A percentile compares a stretch with the other conserved stretches of the same genome.
phyloP scores from a whole-genome alignment of 2,113 vertebrate species.

The Oryctolagus cuniculus region DNA sequence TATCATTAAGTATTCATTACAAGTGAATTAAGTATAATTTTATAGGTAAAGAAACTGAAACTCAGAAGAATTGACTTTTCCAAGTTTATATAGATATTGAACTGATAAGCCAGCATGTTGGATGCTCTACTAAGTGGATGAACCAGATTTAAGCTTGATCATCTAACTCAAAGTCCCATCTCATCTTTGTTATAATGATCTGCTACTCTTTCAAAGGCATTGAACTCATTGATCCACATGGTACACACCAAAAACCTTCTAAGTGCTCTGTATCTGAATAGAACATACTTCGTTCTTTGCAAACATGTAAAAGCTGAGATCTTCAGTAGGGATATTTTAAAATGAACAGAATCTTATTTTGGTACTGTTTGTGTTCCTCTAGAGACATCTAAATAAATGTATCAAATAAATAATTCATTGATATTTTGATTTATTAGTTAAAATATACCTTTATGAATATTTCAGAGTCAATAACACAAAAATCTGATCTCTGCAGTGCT shows the following conservation, averaged over 20 bases:
- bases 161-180: background rate
- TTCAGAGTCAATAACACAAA: slow-evolving; percentile 19
- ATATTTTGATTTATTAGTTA: slow-evolving; percentile 25
- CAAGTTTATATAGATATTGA: slow-evolving; percentile 11
- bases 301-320: background rate
- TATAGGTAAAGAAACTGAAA: background rate
- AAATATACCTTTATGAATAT: slow-evolving; percentile 16
- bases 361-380: background rate
- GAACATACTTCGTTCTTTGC: background rate
- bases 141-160: background rate
- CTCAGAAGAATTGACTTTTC: background rate
- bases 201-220: background rate
- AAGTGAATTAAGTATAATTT: slow-evolving; percentile 48
- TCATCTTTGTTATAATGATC: background rate
- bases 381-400: background rate
- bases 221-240: background rate
- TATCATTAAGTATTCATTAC: slow-evolving; percentile 35
- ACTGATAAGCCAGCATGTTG: background rate
- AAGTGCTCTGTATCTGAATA: background rate
- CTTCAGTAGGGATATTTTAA: slow-evolving; percentile 29
- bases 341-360: background rate
- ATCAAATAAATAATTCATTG: background rate
- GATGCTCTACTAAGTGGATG: background rate
- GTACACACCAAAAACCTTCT: slow-evolving; percentile 14
- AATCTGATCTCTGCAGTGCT: background rate